A percentile compares a stretch with the other conserved stretches of the same genome.
Conservation (phyloP, 92 coral and sea anemone species). For the Montipora capitata region DNA sequence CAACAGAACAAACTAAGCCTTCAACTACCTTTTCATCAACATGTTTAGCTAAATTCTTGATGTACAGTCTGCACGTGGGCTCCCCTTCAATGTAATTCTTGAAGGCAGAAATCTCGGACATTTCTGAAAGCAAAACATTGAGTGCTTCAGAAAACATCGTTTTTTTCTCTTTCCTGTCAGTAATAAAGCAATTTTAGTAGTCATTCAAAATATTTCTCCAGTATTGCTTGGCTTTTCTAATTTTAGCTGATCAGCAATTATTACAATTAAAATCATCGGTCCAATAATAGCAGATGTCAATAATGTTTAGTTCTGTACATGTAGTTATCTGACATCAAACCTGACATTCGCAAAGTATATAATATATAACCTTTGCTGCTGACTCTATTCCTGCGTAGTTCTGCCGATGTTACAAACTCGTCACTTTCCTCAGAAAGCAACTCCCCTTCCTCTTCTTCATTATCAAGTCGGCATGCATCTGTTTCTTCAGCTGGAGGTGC, state of each 20-base stretch:
- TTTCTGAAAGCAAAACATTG: conserved; percentile 68
- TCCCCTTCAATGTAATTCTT: conserved; percentile 93
- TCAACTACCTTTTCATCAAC: conserved; percentile 92
- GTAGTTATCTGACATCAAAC: no score
- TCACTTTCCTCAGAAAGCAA: conserved; percentile 60
- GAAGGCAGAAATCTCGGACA: conserved; percentile 83
- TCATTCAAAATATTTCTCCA: no score
- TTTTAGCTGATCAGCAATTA: no score
- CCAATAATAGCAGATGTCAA: no score
- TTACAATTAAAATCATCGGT: no score
- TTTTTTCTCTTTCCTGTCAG: no score
- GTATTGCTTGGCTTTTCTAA: no score
- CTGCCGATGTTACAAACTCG: conserved; percentile 85
- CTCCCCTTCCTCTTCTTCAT: conserved; percentile 71
- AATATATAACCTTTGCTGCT: conserved; percentile 77
- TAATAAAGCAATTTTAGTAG: no score
- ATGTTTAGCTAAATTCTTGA: conserved; percentile 93
- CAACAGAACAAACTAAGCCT: not conserved
- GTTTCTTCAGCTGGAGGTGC: conserved; percentile 82
- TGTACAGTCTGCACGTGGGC: conserved; percentile 91
- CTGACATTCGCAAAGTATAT: no score
- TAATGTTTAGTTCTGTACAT: no score
- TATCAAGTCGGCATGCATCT: conserved; percentile 41
- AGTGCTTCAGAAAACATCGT: no score
- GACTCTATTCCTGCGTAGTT: conserved; percentile 84